phyloP scores from a whole-genome alignment of 2,888 invertebrate species.

The Epinotia demarniana region DNA sequence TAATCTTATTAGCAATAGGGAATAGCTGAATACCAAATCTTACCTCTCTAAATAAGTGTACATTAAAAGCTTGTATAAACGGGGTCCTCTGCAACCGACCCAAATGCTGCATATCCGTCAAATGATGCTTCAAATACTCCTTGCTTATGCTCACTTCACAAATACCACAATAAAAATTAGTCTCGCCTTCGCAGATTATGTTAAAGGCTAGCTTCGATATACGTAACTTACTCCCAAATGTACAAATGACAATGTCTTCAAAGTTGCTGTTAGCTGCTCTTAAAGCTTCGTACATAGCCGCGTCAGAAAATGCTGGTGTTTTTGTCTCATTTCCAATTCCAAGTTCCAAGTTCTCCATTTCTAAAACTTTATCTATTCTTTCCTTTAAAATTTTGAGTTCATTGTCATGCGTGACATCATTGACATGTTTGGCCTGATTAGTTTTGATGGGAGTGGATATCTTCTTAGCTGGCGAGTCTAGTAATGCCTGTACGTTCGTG shows the following conservation, averaged over 20 bases:
- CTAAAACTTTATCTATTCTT: background rate
- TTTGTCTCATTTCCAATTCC: background rate
- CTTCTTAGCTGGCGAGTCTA: constrained; percentile 15
- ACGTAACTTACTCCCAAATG: constrained; percentile 40
- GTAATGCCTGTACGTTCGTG: constrained; percentile 1
- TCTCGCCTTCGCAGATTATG: constrained; percentile 15
- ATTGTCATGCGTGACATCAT: background rate
- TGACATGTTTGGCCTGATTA: background rate
- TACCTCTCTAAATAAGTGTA: constrained; percentile 54
- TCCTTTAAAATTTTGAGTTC: background rate
- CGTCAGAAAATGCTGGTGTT: background rate
- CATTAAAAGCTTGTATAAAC: constrained; percentile 46
- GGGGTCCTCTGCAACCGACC: constrained; percentile 40
- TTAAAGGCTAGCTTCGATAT: constrained; percentile 49
- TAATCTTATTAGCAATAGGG: too few species aligned
- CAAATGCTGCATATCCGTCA: constrained; percentile 45
- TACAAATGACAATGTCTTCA: constrained; percentile 44
- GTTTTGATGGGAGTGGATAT: constrained; percentile 9
- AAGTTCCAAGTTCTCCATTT: too few species aligned
- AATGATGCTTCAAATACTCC: constrained; percentile 39
- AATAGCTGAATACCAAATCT: constrained; percentile 42
- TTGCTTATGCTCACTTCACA: constrained; percentile 45
- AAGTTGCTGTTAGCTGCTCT: constrained; percentile 17
- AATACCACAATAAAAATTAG: constrained; percentile 48
- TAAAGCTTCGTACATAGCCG: background rate